Base-by-base conservation (phyloP, 2,888 invertebrate genomes). In the Adelphocoris suturalis region DNA sequence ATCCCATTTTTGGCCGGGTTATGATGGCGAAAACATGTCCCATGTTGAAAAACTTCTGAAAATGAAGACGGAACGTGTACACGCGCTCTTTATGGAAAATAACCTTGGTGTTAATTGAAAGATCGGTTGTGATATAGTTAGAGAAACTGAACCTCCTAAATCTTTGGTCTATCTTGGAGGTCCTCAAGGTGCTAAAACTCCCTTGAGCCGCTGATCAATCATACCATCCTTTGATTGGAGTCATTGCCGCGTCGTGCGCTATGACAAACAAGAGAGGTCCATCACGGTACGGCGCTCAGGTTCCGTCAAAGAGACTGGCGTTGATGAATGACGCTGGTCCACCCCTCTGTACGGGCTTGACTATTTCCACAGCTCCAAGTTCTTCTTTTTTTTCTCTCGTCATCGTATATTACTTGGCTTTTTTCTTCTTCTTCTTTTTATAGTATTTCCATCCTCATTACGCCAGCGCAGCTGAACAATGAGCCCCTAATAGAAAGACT, bases 241-340 rank as follows among this genome's bases (percentile, higher is more conserved):
- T 23, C 68, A 23, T 23, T 68, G 68, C 68, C 11, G 23, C 23
- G 23, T 68, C 68, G 68, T 68, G 68, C 19, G 68, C 68, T 57
- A 68, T 23, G 68, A 68, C 68, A 68, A 68, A 68, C 23, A 68
- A 23, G 68, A 19, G 23, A n/a, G 68, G 57, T 23, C 27, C 68
- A 68, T 68, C 68, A 68, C 23, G 7, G 12, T 19, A 23, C 68
- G 23, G 68, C 27, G 19, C 23, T 68, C 23, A 23, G 68, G 19
- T 68, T 68, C 68, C 68, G 68, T 68, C 68, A 68, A 68, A 68
- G 68, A 68, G 68, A 23, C 68, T 57, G 57, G 23, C 19, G n/a
- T 68, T 68, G 68, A 68, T 68, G 68, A 68, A 68, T 68, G 68
- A 68, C 68, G 23, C 68, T 23, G 68, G 68, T 68, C 68, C 68